Percentiles rank a stretch among this genome's conserved stretches.
Conservation (phyloP, 2,888 invertebrate species). For the Eristalinus sepulchralis region DNA sequence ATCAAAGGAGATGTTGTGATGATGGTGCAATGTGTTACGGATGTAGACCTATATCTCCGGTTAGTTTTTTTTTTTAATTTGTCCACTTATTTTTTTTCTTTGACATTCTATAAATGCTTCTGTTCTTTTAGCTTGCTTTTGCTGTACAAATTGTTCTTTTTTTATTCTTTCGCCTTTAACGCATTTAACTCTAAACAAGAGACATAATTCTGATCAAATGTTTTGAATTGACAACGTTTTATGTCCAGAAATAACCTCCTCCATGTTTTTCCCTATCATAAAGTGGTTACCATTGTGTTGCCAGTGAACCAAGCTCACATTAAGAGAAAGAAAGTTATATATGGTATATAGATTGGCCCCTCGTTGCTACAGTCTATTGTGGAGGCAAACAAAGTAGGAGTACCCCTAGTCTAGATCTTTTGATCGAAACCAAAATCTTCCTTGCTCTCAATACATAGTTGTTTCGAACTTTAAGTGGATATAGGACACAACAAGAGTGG, state of each 20-base stretch:
- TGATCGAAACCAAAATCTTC: too few relatives aligned
- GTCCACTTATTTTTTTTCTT: conserved; percentile 55
- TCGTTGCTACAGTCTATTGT: too few relatives aligned
- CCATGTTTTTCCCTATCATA: too few relatives aligned
- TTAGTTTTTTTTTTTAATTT: conserved; percentile 74
- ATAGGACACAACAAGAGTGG: too few relatives aligned
- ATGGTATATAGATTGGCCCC: too few relatives aligned
- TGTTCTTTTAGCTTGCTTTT: conserved; percentile 58
- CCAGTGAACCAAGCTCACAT: too few relatives aligned
- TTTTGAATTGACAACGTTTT: background rate
- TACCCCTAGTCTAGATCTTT: too few relatives aligned
- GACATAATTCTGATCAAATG: background rate
- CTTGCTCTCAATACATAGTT: too few relatives aligned
- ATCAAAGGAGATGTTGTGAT: conserved; percentile 71
- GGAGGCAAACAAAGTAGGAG: too few relatives aligned
- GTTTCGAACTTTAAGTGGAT: too few relatives aligned
- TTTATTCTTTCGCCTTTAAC: conserved; percentile 38
- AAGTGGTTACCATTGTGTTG: too few relatives aligned
- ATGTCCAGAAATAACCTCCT: background rate
- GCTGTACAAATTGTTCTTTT: conserved; percentile 34
- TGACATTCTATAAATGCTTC: conserved; percentile 35
- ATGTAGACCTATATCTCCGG: conserved; percentile 76
- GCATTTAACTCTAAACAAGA: conserved; percentile 18
- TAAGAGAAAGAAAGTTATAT: too few relatives aligned
- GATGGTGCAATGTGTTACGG: conserved; percentile 73